Percentiles rank a stretch among this genome's conserved stretches.
Conservation (phyloP, 2,888 invertebrate genomes). For the Glaucopsyche alexis region DNA sequence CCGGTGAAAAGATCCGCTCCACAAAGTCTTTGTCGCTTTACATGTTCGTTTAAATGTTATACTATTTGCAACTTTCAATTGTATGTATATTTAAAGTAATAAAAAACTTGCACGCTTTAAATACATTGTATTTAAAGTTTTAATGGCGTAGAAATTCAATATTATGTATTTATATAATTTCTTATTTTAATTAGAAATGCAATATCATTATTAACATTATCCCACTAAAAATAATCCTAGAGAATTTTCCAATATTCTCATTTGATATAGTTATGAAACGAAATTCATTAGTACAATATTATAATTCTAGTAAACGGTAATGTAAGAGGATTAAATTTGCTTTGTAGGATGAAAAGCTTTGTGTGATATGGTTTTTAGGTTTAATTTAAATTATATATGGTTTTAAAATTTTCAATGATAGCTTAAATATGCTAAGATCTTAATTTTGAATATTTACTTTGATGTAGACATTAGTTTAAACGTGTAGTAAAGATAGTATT, state of each 20-base stretch:
- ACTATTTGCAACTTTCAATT: no score
- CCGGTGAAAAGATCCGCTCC: no score
- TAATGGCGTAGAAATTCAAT: no score
- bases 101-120: not conserved
- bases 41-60: no score
- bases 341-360: slow-evolving; percentile 28
- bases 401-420: not conserved
- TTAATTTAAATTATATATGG: not conserved
- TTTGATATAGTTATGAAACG: not conserved
- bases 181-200: no score
- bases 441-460: not conserved
- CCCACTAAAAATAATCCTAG: not conserved
- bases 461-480: no score
- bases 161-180: no score
- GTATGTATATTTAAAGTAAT: no score
- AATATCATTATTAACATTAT: no score
- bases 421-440: not conserved
- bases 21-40: no score
- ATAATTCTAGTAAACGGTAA: slow-evolving; percentile 7
- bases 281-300: slow-evolving; percentile 26
- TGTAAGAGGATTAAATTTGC: slow-evolving; percentile 25
- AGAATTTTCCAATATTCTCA: slow-evolving; percentile 12
- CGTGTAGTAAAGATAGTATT: no score
- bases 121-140: no score
- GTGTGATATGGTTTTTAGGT: not conserved